Conservation (phyloP, 1,140 invertebrate genomes). For the Drosophila leontia region DNA sequence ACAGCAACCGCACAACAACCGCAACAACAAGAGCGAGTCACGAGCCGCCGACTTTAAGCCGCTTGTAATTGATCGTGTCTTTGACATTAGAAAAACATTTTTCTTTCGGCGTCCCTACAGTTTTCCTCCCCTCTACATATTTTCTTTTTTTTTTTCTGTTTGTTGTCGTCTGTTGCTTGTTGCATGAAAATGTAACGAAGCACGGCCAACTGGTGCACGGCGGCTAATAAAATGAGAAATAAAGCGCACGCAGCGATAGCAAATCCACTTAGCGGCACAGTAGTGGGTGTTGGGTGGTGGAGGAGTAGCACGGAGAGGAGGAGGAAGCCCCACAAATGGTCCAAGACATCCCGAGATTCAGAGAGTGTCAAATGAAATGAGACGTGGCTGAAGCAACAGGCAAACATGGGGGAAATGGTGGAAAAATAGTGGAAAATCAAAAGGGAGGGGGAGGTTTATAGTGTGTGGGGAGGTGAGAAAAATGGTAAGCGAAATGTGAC, state of each 20-base stretch:
- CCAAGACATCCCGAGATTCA: conserved; percentile 34
- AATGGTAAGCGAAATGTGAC: conserved; percentile 5
- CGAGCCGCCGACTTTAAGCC: conserved; percentile 54
- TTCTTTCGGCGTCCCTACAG: conserved; percentile 1
- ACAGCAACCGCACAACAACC: conserved; percentile 33
- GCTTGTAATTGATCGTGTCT: conserved; percentile 66
- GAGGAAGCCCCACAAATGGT: conserved; percentile 43
- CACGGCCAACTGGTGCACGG: conserved; percentile 60
- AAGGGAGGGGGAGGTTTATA: neutral
- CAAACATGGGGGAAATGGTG: neutral
- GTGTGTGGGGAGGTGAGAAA: conserved; percentile 8
- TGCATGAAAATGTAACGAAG: conserved; percentile 55
- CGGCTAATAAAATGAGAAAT: conserved; percentile 64
- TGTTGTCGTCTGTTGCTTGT: conserved; percentile 30
- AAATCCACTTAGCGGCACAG: conserved; percentile 58
- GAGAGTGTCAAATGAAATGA: conserved; percentile 52
- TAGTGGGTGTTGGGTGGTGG: conserved; percentile 9
- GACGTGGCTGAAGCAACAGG: conserved; percentile 39
- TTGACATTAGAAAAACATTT: conserved; percentile 64
- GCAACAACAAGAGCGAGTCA: conserved; percentile 37
- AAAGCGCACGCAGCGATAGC: conserved; percentile 58
- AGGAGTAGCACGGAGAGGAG: neutral
- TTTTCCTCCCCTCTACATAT: neutral
- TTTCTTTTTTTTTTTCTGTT: neutral
- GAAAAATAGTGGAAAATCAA: neutral